phyloP scores from a whole-genome alignment of 2,113 vertebrate genomes.

The Gorsachius goisagi region DNA sequence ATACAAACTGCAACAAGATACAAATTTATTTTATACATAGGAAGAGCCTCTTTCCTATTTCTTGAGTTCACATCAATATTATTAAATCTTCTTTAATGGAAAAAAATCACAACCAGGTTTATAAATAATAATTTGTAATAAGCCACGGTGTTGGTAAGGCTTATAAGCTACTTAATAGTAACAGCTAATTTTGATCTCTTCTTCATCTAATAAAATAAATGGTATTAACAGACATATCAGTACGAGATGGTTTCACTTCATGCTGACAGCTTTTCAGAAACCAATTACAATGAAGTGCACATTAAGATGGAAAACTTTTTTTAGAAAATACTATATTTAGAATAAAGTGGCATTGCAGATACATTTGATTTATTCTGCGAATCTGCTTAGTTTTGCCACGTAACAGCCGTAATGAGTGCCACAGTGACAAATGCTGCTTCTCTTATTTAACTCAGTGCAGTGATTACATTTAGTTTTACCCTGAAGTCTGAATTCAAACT shows the following conservation, averaged over 20 bases:
- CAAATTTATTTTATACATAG: not conserved
- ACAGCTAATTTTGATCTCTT: not conserved
- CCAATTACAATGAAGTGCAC: not conserved
- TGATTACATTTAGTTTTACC: not conserved
- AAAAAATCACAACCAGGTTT: not conserved
- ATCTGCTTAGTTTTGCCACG: not conserved
- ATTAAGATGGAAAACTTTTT: not conserved
- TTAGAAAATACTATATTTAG: not conserved
- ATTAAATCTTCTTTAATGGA: not conserved
- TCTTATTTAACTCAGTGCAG: not conserved
- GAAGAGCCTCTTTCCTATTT: not conserved
- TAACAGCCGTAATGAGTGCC: not conserved
- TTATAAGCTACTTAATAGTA: not conserved
- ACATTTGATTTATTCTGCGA: not conserved
- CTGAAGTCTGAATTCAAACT: not conserved
- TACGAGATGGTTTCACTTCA: not conserved
- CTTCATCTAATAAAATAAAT: not conserved
- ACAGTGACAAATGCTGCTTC: not conserved
- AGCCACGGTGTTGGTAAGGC: not conserved
- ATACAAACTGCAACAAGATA: not conserved
- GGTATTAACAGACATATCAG: not conserved
- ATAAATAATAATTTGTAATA: not conserved
- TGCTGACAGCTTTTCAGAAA: not conserved
- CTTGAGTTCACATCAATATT: not conserved
- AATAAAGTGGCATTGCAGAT: not conserved